Percentiles rank a stretch among this genome's conserved stretches.
Conservation (phyloP, 1,140 invertebrate species). For the Cotesia typhae region DNA sequence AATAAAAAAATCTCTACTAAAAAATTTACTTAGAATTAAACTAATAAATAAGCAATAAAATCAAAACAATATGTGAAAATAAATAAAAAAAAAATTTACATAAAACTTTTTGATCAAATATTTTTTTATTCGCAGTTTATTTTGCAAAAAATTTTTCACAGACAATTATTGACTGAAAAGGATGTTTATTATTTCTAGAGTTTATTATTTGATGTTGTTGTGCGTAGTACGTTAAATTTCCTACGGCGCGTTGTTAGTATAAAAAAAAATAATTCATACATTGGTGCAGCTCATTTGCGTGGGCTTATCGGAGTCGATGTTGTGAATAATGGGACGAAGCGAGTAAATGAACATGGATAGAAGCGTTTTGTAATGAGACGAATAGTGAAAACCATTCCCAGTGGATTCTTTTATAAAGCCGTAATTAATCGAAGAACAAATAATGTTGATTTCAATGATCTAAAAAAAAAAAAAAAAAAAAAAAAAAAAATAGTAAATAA, state of each 20-base stretch:
- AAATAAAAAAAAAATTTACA: too few species aligned
- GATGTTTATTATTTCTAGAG: too few species aligned
- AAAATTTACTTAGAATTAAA: too few species aligned
- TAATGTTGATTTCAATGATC: not conserved
- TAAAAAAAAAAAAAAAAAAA: not conserved
- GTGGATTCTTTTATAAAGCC: not conserved
- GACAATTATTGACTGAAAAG: too few species aligned
- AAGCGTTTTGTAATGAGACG: not conserved
- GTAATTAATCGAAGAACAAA: not conserved
- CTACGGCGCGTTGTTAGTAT: not conserved
- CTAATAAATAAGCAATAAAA: too few species aligned
- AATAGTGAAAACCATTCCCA: not conserved
- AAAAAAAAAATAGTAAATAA: not conserved
- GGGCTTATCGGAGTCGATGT: conserved; percentile 17
- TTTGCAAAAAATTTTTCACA: too few species aligned
- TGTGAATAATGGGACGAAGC: conserved; percentile 22
- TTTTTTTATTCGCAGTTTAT: too few species aligned
- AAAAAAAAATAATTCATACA: too few species aligned
- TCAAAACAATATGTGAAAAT: too few species aligned
- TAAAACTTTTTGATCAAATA: too few species aligned
- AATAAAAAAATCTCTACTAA: too few species aligned
- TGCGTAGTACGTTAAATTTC: not conserved
- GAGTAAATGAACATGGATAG: conserved; percentile 11
- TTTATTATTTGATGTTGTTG: not conserved
- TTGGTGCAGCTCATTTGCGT: too few species aligned